Conservation (phyloP, 2,888 invertebrate genomes). For the Carabus problematicus region DNA sequence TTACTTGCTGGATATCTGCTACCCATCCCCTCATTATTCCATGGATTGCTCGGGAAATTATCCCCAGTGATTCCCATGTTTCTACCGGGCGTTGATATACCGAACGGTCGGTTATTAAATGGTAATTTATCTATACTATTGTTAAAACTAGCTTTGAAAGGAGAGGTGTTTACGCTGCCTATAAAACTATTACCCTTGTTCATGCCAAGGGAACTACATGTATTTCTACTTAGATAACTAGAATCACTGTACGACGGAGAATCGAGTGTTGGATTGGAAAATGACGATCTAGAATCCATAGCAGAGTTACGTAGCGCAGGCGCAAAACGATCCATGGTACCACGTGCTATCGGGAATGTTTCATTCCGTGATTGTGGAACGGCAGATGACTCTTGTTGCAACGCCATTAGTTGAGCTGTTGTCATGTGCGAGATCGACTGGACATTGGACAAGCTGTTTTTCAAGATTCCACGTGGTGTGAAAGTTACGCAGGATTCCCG, state of each 20-base stretch:
- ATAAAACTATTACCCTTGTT: background rate
- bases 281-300: background rate
- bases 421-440: conserved; percentile 57
- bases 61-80: background rate
- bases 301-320: background rate
- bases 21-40: conserved; percentile 10
- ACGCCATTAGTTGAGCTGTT: conserved; percentile 56
- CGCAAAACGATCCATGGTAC: too few species aligned
- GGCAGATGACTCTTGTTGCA: conserved; percentile 25
- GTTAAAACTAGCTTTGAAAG: conserved; percentile 14
- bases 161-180: background rate
- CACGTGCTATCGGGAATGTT: background rate
- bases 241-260: background rate
- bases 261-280: background rate
- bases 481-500: conserved; percentile 47
- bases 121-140: conserved; percentile 19
- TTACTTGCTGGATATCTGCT: conserved; percentile 5
- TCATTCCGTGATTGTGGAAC: background rate
- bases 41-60: background rate
- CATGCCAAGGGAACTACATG: background rate
- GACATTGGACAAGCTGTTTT: conserved; percentile 41
- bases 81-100: background rate
- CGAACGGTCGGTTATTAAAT: conserved; percentile 3
- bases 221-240: background rate
- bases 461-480: conserved; percentile 48